phyloP scores from a whole-genome alignment of 2,797 vertebrate species.

The Microctenopoma steveboyesi region DNA sequence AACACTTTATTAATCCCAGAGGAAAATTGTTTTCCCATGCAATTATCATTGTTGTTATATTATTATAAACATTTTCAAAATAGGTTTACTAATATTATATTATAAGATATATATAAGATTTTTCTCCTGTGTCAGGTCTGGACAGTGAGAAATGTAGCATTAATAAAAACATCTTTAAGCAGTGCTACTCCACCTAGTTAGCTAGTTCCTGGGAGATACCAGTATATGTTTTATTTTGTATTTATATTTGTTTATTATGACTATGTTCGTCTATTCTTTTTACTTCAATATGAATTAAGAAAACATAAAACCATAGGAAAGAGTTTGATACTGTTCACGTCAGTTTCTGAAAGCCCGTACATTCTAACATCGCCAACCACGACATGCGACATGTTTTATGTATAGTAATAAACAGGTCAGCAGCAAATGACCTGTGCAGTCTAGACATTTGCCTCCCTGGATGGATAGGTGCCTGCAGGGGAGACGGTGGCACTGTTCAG shows the following conservation, averaged over 20 bases:
- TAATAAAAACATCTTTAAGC: too few relatives aligned
- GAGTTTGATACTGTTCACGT: not conserved
- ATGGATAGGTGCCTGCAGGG: conserved; percentile 45
- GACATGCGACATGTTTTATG: conserved; percentile 26
- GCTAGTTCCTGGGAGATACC: too few relatives aligned
- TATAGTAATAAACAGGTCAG: conserved; percentile 49
- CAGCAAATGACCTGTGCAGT: conserved; percentile 42
- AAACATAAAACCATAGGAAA: not conserved
- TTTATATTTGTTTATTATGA: not conserved
- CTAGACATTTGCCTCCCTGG: conserved; percentile 51
- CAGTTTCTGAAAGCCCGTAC: conserved; percentile 11
- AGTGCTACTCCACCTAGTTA: not conserved
- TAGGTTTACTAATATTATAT: too few relatives aligned
- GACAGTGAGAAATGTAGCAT: too few relatives aligned
- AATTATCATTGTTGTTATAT: not conserved
- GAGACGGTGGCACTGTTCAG: conserved; percentile 27
- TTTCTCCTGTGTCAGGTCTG: not conserved
- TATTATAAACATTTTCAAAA: too few relatives aligned
- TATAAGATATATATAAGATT: not conserved
- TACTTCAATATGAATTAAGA: not conserved
- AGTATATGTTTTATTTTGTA: too few relatives aligned
- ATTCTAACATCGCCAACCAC: not conserved
- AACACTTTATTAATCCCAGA: too few relatives aligned
- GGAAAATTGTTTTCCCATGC: not conserved
- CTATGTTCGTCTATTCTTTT: not conserved